Percentiles rank a stretch among this genome's conserved stretches.
Evolutionary conservation across 2,888 invertebrate species (phyloP).

Genomic region (Tipula unca): DNA sequence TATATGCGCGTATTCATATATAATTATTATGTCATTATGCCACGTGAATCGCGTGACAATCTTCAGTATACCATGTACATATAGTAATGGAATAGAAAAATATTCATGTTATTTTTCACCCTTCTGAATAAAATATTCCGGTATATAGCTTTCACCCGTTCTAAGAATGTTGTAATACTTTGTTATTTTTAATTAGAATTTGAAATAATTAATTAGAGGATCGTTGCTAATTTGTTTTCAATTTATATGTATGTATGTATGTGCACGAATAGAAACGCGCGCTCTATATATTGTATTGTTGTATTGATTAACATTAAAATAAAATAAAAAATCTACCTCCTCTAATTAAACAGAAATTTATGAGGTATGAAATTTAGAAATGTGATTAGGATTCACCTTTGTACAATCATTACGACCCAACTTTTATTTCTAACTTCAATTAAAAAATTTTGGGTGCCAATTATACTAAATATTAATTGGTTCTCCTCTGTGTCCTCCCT

Average conservation of each 20-base stretch:
- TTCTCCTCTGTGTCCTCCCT: too few species aligned
- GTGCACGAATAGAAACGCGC: not conserved
- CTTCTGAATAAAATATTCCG: not conserved
- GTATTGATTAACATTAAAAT: not conserved
- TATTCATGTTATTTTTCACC: not conserved
- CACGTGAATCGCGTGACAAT: not conserved
- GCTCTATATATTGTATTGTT: not conserved
- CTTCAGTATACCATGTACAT: not conserved
- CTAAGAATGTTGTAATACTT: not conserved
- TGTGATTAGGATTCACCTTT: not conserved
- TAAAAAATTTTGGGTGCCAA: not conserved
- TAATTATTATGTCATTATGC: not conserved
- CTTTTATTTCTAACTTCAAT: not conserved
- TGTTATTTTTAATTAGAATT: not conserved
- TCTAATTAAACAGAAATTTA: not conserved
- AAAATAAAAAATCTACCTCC: not conserved
- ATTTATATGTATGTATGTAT: not conserved
- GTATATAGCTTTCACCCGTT: not conserved
- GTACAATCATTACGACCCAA: not conserved
- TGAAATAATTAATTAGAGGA: not conserved
- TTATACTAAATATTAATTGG: not conserved
- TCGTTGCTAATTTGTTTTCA: not conserved
- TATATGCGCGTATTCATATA: not conserved
- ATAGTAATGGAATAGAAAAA: not conserved
- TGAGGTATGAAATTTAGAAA: not conserved